Percentiles rank a stretch among this genome's conserved stretches.
Evolutionary conservation across 1,140 invertebrate species (phyloP).

Genomic region (Cecropterus lyciades): DNA sequence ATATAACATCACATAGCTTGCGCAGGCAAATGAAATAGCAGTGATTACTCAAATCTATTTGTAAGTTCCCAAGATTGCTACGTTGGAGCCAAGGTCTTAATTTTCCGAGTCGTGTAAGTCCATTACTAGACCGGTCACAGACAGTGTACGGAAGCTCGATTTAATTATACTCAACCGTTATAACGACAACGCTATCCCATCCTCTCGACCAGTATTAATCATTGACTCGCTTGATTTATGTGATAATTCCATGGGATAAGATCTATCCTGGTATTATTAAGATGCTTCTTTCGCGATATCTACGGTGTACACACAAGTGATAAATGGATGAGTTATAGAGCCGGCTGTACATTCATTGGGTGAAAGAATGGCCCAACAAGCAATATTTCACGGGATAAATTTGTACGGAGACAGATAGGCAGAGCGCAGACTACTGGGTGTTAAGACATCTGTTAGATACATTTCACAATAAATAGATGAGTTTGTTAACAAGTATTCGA

Average conservation of each 20-base stretch:
- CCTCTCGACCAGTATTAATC: conserved; percentile 67
- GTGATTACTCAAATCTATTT: conserved; percentile 28
- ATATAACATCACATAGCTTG: not conserved
- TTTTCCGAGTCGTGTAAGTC: conserved; percentile 47
- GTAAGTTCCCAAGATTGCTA: conserved; percentile 37
- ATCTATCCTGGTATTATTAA: conserved; percentile 67
- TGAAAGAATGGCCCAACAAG: conserved; percentile 9
- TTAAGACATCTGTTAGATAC: conserved; percentile 14
- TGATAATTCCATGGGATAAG: conserved; percentile 64
- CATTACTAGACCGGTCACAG: conserved; percentile 48
- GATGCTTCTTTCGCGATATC: conserved; percentile 51
- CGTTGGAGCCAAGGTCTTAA: conserved; percentile 45
- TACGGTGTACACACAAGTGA: conserved; percentile 35
- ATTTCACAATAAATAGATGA: conserved; percentile 12
- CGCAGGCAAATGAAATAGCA: conserved; percentile 27
- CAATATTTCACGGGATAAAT: conserved; percentile 22
- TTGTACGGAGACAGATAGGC: not conserved
- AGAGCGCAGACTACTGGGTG: conserved; percentile 10
- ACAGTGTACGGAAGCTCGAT: conserved; percentile 67
- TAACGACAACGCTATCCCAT: conserved; percentile 63
- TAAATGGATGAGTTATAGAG: conserved; percentile 34
- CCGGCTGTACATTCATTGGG: conserved; percentile 31
- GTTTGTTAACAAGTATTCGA: conserved; percentile 1
- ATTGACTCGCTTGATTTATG: conserved; percentile 70
- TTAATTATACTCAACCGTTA: conserved; percentile 77